Conservation (phyloP, 2,888 invertebrate species). For the Drosophila testacea region DNA sequence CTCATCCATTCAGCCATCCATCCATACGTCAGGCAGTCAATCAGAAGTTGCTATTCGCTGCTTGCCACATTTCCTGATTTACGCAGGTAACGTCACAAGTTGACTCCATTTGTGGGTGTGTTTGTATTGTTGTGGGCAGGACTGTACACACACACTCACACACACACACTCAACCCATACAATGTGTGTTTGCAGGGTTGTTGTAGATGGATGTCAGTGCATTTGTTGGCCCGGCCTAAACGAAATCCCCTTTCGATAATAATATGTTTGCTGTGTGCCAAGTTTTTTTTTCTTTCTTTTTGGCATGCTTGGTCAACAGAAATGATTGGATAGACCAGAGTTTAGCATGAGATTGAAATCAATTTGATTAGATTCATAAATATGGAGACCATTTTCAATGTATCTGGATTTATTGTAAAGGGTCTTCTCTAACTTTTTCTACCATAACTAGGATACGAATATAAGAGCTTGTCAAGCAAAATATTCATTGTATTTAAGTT, state of each 20-base stretch:
- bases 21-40: slow-evolving; percentile 68
- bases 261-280: slow-evolving; percentile 54
- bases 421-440: neutral
- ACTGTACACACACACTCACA: slow-evolving; percentile 41
- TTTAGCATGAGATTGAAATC: slow-evolving; percentile 38
- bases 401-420: neutral
- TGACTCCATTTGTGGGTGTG: slow-evolving; percentile 63
- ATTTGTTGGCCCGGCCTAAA: slow-evolving; percentile 51
- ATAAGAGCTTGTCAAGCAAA: neutral
- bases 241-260: slow-evolving; percentile 56
- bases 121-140: slow-evolving; percentile 75
- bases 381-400: slow-evolving; percentile 19
- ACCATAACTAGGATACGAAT: neutral
- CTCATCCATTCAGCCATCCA: slow-evolving; percentile 21
- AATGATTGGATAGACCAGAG: slow-evolving; percentile 57
- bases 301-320: slow-evolving; percentile 63
- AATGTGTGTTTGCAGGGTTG: slow-evolving; percentile 40
- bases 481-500: too few relatives aligned
- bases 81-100: slow-evolving; percentile 66
- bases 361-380: slow-evolving; percentile 43
- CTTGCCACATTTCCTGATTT: slow-evolving; percentile 76
- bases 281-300: slow-evolving; percentile 18
- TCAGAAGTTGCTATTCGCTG: slow-evolving; percentile 53
- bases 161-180: neutral
- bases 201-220: slow-evolving; percentile 68